Evolutionary conservation across 2,113 vertebrate species (phyloP), one percentile per base, ranked within the genome.

Genomic region (Aspidoscelis tigris): DNA sequence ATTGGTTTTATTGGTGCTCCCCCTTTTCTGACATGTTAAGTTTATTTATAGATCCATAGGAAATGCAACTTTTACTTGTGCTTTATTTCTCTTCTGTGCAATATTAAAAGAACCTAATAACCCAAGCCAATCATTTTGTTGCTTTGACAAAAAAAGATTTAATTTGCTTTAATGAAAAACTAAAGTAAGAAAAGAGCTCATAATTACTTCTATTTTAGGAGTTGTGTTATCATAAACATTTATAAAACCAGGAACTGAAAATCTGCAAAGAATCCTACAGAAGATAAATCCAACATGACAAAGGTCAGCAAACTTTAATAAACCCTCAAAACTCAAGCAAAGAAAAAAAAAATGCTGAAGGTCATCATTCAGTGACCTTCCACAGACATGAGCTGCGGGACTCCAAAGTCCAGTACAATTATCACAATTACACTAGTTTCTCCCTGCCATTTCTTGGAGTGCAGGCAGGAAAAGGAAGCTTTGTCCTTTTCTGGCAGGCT

Each of bases 51-150:
- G 88, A 91, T 93, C 90, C 88, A 92, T 90, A 87, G 89, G 76
- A 69, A 87, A 80, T 0, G 6, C 83, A 85, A 81, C 88, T 90
- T 92, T 90, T 90, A 82, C 83, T 91, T 91, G 14, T 80, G 88
- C 75, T 93, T 93, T 92, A 93, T 91, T 92, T 90, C 78, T 81
- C 92, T 85, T 83, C 80, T 88, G 88, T 92, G 91, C 84, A 88
- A 86, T 84, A 92, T 92, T 91, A 93, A 93, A 79, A 82, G 24
- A 14, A 92, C 78, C 80, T 90, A 91, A 92, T 91, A 92, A 92
- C 78, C 72, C 85, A 88, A 84, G 70, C 44, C 86, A 91, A 87
- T 89, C 78, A 88, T 89, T 90, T 82, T 77, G 86, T 92, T 93
- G 65, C 80, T 89, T 87, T 81, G 87, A 87, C 85, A 90, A 82